Conservation (phyloP, 2,113 vertebrate genomes). For the Alouatta palliata region DNA sequence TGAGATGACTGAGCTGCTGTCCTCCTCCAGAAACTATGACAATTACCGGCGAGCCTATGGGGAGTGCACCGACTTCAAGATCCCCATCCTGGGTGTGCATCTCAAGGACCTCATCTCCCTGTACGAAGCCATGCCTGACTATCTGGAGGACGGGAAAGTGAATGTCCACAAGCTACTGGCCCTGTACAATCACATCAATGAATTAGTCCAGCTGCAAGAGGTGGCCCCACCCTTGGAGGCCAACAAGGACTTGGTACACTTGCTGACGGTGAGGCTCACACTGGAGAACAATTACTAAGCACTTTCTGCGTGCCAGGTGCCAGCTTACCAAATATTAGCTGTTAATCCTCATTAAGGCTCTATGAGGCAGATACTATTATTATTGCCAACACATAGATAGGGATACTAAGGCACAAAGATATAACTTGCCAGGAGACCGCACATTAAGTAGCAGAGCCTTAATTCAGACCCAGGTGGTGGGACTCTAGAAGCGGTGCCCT, state of each 20-base stretch:
- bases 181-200: slow-evolving; percentile 94
- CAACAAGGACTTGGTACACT: slow-evolving; percentile 96
- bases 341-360: not conserved
- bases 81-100: slow-evolving; percentile 96
- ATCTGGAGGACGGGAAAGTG: slow-evolving; percentile 93
- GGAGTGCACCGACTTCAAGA: slow-evolving; percentile 92
- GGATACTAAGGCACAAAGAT: not conserved
- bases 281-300: not conserved
- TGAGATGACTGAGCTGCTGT: slow-evolving; percentile 97
- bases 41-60: slow-evolving; percentile 94
- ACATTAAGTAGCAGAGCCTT: not conserved
- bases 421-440: not conserved
- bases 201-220: slow-evolving; percentile 94
- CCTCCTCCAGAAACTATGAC: slow-evolving; percentile 95
- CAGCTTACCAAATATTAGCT: not conserved
- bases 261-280: slow-evolving; percentile 89
- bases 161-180: slow-evolving; percentile 95
- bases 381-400: not conserved
- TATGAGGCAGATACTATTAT: not conserved
- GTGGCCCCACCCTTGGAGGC: slow-evolving; percentile 92
- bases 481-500: not conserved
- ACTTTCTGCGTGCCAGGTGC: not conserved
- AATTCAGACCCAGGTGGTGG: not conserved
- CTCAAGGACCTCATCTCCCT: slow-evolving; percentile 96
- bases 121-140: slow-evolving; percentile 95